These are phyloP conservation scores for Drosophila bocki DNA, from an alignment of 1,140 invertebrate genomes.

Conservation along the genomic window DNA sequence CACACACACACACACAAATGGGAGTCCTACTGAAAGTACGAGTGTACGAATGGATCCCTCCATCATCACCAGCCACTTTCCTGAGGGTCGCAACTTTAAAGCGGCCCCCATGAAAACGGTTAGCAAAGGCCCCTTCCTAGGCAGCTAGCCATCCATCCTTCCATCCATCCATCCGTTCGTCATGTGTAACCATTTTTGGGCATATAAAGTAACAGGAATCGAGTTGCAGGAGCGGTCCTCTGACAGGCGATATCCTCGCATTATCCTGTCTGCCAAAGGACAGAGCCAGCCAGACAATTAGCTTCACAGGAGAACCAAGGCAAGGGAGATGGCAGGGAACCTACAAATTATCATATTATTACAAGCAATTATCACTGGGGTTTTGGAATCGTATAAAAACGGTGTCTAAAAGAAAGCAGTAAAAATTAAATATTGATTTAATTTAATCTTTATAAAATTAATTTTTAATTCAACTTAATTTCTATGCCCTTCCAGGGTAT, in stretches of 20 bases:
- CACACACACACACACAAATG: background rate
- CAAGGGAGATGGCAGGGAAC: background rate
- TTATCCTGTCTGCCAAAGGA: constrained; percentile 1
- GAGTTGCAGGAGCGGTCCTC: constrained; percentile 4
- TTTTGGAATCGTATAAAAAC: background rate
- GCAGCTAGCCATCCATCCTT: background rate
- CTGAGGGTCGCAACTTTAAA: constrained; percentile 14
- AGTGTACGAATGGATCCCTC: constrained; percentile 3
- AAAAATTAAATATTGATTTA: too few species aligned
- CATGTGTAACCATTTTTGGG: constrained; percentile 27
- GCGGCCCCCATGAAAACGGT: constrained; percentile 8
- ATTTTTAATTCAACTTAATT: too few species aligned
- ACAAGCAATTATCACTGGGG: background rate
- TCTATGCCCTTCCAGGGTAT: too few species aligned
- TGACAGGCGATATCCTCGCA: constrained; percentile 9
- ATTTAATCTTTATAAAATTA: too few species aligned
- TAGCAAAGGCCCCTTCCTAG: background rate
- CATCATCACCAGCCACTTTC: background rate
- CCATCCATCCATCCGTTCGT: background rate
- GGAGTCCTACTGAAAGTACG: constrained; percentile 6
- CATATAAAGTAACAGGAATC: constrained; percentile 21
- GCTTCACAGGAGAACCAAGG: background rate
- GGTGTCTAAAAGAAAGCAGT: background rate
- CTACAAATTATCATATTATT: background rate
- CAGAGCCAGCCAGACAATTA: background rate